phyloP scores from a whole-genome alignment of 2,797 vertebrate genomes.

The Characodon lateralis region DNA sequence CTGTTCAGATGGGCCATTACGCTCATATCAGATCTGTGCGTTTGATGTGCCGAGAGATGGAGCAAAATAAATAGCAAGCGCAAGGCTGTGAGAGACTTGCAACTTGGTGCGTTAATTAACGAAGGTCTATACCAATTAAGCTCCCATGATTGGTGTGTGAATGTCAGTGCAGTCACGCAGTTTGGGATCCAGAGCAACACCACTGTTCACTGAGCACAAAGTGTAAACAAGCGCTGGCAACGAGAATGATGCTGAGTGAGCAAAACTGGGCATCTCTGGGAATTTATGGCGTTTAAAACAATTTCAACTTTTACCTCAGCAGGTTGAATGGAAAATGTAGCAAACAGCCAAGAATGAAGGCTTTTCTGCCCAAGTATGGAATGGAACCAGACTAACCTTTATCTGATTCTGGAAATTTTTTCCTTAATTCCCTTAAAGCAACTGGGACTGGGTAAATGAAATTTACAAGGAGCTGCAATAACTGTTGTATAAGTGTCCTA shows the following conservation, averaged over 20 bases:
- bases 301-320: conserved; percentile 10
- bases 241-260: conserved; percentile 50
- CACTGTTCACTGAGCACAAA: conserved; percentile 77
- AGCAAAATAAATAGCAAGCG: conserved; percentile 70
- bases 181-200: conserved; percentile 59
- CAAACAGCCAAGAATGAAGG: neutral
- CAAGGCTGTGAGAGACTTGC: conserved; percentile 70
- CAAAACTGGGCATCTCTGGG: conserved; percentile 38
- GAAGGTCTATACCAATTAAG: conserved; percentile 78
- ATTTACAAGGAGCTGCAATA: neutral
- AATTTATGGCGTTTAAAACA: conserved; percentile 40
- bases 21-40: conserved; percentile 62
- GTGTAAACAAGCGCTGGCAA: conserved; percentile 63
- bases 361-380: neutral
- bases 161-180: conserved; percentile 76
- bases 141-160: conserved; percentile 72
- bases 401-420: neutral
- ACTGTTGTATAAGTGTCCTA: neutral
- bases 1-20: conserved; percentile 65
- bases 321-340: neutral
- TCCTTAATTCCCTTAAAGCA: neutral
- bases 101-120: conserved; percentile 76
- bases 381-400: conserved; percentile 3
- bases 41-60: conserved; percentile 71
- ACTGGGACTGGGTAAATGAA: too few relatives aligned